phyloP scores from a whole-genome alignment of 1,140 invertebrate genomes.

The Nomia melanderi region DNA sequence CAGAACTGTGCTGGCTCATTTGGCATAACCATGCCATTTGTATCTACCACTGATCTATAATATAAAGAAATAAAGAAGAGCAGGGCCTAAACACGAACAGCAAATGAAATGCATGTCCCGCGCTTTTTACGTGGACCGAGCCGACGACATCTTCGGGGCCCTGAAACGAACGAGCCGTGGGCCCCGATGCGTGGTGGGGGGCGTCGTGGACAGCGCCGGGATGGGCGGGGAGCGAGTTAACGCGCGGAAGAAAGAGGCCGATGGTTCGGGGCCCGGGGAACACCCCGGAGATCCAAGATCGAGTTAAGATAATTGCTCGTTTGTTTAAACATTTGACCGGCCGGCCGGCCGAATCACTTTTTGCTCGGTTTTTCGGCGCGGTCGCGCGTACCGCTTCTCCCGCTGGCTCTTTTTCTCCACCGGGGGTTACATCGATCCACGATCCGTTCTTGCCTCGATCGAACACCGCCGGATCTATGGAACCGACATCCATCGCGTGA shows the following conservation, averaged over 20 bases:
- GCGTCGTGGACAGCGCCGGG: constrained; percentile 2
- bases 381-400: neutral
- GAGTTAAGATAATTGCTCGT: constrained; percentile 80
- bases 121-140: constrained; percentile 65
- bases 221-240: constrained; percentile 21
- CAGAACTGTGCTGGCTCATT: too few species aligned
- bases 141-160: constrained; percentile 49
- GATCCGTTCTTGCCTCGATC: neutral
- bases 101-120: constrained; percentile 77
- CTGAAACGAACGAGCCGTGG: constrained; percentile 28
- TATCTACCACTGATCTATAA: too few species aligned
- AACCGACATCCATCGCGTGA: neutral
- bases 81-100: constrained; percentile 70
- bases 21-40: too few species aligned
- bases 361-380: constrained; percentile 33
- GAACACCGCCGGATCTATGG: too few species aligned
- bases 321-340: constrained; percentile 79
- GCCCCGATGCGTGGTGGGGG: constrained; percentile 10
- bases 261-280: constrained; percentile 54
- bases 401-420: neutral
- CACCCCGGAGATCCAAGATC: constrained; percentile 76
- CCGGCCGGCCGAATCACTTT: constrained; percentile 52
- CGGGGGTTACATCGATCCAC: neutral
- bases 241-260: constrained; percentile 39
- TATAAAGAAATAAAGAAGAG: constrained; percentile 73